phyloP scores from a whole-genome alignment of 2,113 vertebrate species.

The Pycnonotus jocosus region DNA sequence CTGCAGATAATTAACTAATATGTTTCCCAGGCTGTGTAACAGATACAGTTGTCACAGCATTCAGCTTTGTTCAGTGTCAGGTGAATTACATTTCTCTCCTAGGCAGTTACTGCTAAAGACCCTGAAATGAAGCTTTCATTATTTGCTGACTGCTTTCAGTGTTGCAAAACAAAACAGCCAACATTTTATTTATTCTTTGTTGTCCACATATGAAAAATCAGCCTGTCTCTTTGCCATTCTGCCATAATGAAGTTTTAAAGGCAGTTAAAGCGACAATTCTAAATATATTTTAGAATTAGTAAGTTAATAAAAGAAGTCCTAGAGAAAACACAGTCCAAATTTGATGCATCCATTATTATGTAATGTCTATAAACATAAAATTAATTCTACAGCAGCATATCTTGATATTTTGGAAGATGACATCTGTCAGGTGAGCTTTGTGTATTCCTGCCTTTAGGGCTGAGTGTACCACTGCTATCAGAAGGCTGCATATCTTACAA shows the following conservation, averaged over 20 bases:
- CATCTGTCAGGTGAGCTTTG: neutral
- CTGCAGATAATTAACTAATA: constrained; percentile 31
- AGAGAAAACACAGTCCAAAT: neutral
- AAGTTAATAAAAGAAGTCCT: neutral
- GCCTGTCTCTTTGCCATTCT: neutral
- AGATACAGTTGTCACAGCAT: neutral
- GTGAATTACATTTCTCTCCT: constrained; percentile 31
- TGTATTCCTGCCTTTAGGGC: neutral
- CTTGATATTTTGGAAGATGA: neutral
- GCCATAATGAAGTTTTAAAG: neutral
- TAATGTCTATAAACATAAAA: neutral
- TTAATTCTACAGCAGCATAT: neutral
- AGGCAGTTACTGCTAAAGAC: neutral
- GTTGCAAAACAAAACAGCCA: neutral
- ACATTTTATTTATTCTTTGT: neutral
- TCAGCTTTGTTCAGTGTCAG: neutral
- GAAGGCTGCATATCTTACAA: neutral
- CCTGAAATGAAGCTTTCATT: constrained; percentile 40
- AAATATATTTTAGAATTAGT: neutral
- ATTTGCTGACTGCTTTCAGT: neutral
- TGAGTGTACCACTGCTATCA: accelerated
- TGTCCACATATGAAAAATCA: neutral
- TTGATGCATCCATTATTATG: neutral
- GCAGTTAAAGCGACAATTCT: neutral
- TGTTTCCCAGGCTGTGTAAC: neutral